Evolutionary conservation across 92 coral and sea anemone species (phyloP).

Genomic region (Anthopleura xanthogrammica): DNA sequence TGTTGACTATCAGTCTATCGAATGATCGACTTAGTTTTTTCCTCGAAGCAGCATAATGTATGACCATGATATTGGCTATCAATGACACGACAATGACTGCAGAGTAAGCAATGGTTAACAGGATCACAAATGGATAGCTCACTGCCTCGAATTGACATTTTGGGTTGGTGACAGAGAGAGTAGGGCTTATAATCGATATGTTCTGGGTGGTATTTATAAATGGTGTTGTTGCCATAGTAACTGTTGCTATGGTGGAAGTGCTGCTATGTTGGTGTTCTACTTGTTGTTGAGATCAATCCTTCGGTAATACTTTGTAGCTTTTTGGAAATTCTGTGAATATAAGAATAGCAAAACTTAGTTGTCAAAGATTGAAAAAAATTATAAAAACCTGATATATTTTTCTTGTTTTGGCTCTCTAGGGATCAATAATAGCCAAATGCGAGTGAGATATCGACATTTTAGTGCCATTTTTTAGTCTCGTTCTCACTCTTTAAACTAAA

Average conservation of each 20-base stretch:
- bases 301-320: neutral
- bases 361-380: no score
- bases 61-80: conserved; percentile 27
- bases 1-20: conserved; percentile 28
- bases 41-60: conserved; percentile 21
- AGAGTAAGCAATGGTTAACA: conserved; percentile 4
- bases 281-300: neutral
- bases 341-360: neutral
- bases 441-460: no score
- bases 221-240: neutral
- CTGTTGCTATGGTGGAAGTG: neutral
- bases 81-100: conserved; percentile 11
- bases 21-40: conserved; percentile 18
- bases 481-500: no score
- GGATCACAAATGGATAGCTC: neutral
- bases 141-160: neutral
- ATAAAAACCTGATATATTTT: no score
- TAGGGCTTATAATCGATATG: neutral
- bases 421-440: no score
- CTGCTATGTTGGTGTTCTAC: neutral
- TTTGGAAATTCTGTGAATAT: neutral
- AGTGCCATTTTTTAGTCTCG: no score
- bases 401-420: no score
- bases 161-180: neutral
- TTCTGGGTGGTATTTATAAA: neutral